Base-by-base conservation (phyloP, 1,140 invertebrate species). In the Macrobrachium rosenbergii region DNA sequence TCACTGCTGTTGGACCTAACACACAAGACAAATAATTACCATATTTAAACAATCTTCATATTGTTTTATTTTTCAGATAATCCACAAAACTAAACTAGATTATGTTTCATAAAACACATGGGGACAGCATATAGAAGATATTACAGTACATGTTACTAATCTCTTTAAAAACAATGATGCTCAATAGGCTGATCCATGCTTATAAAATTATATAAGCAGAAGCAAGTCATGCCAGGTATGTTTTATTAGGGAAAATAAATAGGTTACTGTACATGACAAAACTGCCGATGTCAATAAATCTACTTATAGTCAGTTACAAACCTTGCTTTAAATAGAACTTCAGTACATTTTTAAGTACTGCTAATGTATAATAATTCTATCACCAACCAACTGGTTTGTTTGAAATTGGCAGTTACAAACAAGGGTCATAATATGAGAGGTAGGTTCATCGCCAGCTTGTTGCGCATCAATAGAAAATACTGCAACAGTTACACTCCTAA, bases 1-100 rank as follows among this genome's bases (percentile, higher is more conserved):
- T 87, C 95, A 95, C 80, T 95, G 95, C 92, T 96, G 97, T 92
- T 96, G 96, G 60, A 88, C 90, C 89, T 95, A 95, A 59, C 95
- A 95, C 89, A 96, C 94, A 12, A 94, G 93, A 11, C 93, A 93
- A 6, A 93, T 93, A 28, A 19, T 72, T 5, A 28, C 11, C 21
- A n/a, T 28, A 3, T n/a, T 37, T 37, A 37, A 37, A 52, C 52
- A 52, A 6, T 52, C 52, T 0, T 52, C 52, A 52, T 52, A 52
- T 10, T 52, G 45, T 52, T 52, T 52, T 12, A 52, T 10, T 52
- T 52, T 10, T 12, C 7, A 52, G 12, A 52, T 52, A 52, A 52
- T 52, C 12, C 52, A 52, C 12, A 12, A 52, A 52, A 52, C 52
- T 52, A 10, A 52, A 52, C 8, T 52, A 52, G 52, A 52, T 12